phyloP scores from a whole-genome alignment of 2,888 invertebrate species.

The Imbricaverruca yamaguchii region DNA sequence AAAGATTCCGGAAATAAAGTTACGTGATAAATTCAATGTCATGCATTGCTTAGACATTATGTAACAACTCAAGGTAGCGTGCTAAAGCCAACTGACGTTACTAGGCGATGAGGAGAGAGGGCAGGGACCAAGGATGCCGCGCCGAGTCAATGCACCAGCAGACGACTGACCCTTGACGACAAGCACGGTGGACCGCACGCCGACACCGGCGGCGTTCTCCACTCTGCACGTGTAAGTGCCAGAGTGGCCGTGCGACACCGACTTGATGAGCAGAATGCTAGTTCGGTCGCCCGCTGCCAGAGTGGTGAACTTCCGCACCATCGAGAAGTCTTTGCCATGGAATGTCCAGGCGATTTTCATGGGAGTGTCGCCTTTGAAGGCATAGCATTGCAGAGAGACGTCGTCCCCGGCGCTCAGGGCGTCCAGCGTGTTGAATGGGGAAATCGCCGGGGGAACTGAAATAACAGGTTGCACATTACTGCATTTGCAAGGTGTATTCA shows the following conservation, averaged over 20 bases:
- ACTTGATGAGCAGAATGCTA: conserved; percentile 58
- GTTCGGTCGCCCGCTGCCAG: conserved; percentile 49
- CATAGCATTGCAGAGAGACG: conserved; percentile 38
- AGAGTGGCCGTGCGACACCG: conserved; percentile 60
- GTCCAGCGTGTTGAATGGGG: conserved; percentile 41
- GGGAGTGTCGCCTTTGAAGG: conserved; percentile 39
- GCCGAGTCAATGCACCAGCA: too few relatives aligned
- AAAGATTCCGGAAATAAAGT: too few relatives aligned
- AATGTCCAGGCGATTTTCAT: conserved; percentile 39
- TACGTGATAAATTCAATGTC: too few relatives aligned
- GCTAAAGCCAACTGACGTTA: too few relatives aligned
- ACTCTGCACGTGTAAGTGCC: conserved; percentile 70
- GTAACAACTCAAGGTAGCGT: too few relatives aligned
- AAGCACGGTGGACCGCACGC: conserved; percentile 58
- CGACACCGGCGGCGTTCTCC: conserved; percentile 60
- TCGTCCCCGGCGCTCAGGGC: conserved; percentile 37
- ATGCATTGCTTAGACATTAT: too few relatives aligned
- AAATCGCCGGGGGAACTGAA: conserved; percentile 63
- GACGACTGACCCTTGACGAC: conserved; percentile 58
- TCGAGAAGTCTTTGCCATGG: conserved; percentile 30
- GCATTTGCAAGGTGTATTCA: too few relatives aligned
- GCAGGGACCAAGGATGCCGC: too few relatives aligned
- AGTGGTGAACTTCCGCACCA: conserved; percentile 31
- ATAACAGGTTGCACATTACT: too few relatives aligned
- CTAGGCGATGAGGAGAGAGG: too few relatives aligned